Base-by-base conservation (phyloP, 2,797 vertebrate genomes). In the Acanthurus lineatus region DNA sequence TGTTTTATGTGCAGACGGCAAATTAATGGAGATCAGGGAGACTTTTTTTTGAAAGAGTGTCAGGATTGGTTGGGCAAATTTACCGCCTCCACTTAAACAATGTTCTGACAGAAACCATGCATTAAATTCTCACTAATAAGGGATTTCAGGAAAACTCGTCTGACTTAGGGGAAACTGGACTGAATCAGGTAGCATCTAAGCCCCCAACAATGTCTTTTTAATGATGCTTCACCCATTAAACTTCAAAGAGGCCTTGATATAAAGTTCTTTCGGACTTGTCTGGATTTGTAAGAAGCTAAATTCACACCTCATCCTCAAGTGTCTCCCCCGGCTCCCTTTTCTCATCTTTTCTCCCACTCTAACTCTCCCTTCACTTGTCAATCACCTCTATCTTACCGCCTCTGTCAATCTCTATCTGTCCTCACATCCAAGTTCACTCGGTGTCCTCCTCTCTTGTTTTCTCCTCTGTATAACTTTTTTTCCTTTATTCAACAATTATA, bases 231-330 rank as follows among this genome's bases (percentile, higher is more conserved):
- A 58, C 48, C 45, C 68, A 61, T 73, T 82, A 66, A 67, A 82
- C 65, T 82, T 88, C 67, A 84, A 87, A 81, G 67, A 74, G 15
- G 42, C 47, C 74, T 72, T 75, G 58, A 82, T 79, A 56, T 28
- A 56, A 57, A 67, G 17, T 52, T 81, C 40, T 85, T 45, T 54
- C 73, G 56, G 60, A 22, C 42, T 76, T 78, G 51, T 76, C 19
- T 51, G 17, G 44, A 65, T 67, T 69, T 72, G 11, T 54, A 60
- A 53, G 59, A 75, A 72, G 51, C 52, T 54, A 58, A 47, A 80
- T 73, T 60, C n/a, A 19, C 51, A 54, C 76, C 71, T 54, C 0
- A 15, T 67, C 63, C 77, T 77, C 77, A 69, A 61, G 72, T 42
- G 28, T 73, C 40, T 76, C 56, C 73, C 57, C 47, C 28, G 22